Percentiles rank a stretch among this genome's conserved stretches.
phyloP scores from a whole-genome alignment of 2,888 invertebrate genomes.

The Morpho deidamia region DNA sequence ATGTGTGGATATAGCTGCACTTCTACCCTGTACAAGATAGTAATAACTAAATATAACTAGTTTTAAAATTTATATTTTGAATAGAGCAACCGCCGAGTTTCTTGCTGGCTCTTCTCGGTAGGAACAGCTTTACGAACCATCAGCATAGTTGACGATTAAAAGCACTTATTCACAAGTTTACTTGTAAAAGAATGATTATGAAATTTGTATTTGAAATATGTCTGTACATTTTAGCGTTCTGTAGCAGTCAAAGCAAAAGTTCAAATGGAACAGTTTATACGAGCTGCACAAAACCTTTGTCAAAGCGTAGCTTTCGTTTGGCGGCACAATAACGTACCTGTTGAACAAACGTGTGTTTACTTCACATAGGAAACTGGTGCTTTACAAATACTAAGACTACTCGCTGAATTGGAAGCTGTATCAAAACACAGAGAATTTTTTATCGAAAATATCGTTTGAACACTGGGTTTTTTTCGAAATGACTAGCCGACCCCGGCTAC shows the following conservation, averaged over 20 bases:
- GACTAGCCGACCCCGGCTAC: too few relatives aligned
- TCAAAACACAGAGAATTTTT: not conserved
- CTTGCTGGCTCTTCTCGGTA: too few relatives aligned
- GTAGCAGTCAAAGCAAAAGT: conserved; percentile 1
- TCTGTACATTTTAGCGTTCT: not conserved
- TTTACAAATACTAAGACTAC: not conserved
- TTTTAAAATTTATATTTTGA: too few relatives aligned
- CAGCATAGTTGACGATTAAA: too few relatives aligned
- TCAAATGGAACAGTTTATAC: conserved; percentile 2
- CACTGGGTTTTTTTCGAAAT: too few relatives aligned
- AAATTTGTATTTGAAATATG: not conserved
- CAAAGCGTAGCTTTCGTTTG: conserved; percentile 2
- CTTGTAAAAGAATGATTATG: not conserved
- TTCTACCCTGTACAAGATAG: too few relatives aligned
- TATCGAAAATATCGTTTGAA: too few relatives aligned
- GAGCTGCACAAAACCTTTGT: conserved; percentile 4
- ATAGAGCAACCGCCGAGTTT: not conserved
- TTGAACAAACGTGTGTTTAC: not conserved
- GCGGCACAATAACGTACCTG: not conserved
- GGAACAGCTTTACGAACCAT: too few relatives aligned
- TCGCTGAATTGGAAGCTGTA: not conserved
- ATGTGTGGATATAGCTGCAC: too few relatives aligned
- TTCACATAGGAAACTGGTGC: not conserved
- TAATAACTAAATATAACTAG: too few relatives aligned
- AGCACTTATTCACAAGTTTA: not conserved